Conservation (phyloP, 2,113 vertebrate species). For the Crotalus helleri region DNA sequence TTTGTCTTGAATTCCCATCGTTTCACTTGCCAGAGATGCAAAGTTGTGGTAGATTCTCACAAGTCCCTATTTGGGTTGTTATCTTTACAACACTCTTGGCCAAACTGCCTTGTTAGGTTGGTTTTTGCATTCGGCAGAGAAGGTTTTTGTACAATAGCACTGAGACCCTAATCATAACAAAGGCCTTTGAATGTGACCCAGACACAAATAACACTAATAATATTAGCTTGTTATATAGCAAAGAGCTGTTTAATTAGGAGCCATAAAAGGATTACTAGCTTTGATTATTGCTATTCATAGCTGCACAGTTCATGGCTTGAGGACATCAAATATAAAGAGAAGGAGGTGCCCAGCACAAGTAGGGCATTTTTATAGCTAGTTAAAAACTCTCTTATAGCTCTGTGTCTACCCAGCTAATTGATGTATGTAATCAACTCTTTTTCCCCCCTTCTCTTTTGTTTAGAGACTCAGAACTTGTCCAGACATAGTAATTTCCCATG, state of each 20-base stretch:
- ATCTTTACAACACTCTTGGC: neutral
- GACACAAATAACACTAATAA: conserved; percentile 29
- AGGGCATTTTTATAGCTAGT: conserved; percentile 19
- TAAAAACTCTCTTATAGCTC: neutral
- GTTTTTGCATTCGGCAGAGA: conserved; percentile 12
- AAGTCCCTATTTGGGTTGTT: neutral
- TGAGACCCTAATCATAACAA: conserved; percentile 29
- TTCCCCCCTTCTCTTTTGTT: neutral
- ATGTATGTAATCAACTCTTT: neutral
- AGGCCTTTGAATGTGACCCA: conserved; percentile 9
- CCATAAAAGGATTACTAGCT: neutral
- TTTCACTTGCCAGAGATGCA: neutral
- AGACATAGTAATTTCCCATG: neutral
- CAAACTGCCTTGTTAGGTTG: conserved; percentile 6
- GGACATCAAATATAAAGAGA: conserved; percentile 1
- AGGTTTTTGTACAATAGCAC: neutral
- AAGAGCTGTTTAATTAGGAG: conserved; percentile 25
- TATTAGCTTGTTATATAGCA: conserved; percentile 4
- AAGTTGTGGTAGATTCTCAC: neutral
- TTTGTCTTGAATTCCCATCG: neutral
- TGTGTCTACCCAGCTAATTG: conserved; percentile 15
- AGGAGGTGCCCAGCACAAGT: neutral
- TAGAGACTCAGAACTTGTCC: neutral
- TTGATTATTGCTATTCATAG: conserved; percentile 7
- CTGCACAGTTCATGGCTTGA: neutral